Evolutionary conservation across 2,797 vertebrate species (phyloP).

Genomic region (Bufotes viridis): DNA sequence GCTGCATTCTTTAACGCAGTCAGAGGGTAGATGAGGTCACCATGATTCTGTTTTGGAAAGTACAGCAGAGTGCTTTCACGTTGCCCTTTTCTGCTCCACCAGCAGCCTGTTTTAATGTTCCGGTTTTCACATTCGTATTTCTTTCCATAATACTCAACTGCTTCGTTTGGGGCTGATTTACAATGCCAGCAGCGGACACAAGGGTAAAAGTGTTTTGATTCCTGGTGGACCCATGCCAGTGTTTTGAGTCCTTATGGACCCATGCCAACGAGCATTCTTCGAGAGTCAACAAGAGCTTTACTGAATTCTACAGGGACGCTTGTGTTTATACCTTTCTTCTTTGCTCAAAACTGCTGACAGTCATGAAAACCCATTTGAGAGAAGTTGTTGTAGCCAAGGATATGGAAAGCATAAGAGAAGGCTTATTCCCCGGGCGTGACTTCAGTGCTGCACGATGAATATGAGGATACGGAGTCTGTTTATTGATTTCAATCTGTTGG

Average conservation of each 20-base stretch:
- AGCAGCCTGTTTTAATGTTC: conserved; percentile 60
- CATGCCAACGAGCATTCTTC: conserved; percentile 54
- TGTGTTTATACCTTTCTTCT: conserved; percentile 57
- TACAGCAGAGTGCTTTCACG: conserved; percentile 48
- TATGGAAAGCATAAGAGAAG: conserved; percentile 45
- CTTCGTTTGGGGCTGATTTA: conserved; percentile 26
- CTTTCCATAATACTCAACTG: conserved; percentile 51
- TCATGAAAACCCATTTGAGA: conserved; percentile 47
- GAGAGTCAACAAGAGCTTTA: conserved; percentile 35
- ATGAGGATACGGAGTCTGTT: conserved; percentile 5
- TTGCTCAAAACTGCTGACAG: conserved; percentile 45
- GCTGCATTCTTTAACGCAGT: conserved; percentile 48
- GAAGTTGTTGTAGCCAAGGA: not conserved
- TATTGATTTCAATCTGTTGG: conserved; percentile 53
- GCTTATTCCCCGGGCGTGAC: not conserved
- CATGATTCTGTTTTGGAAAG: conserved; percentile 52
- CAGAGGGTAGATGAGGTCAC: conserved; percentile 60
- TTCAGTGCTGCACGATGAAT: conserved; percentile 19
- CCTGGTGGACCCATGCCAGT: conserved; percentile 41
- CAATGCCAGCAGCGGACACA: conserved; percentile 48
- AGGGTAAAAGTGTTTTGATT: conserved; percentile 53
- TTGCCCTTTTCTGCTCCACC: conserved; percentile 48
- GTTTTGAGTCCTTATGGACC: conserved; percentile 34
- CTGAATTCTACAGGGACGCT: conserved; percentile 46
- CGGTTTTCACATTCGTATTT: conserved; percentile 53